phyloP scores from a whole-genome alignment of 2,797 vertebrate species.

The Paramormyrops hopkinsi region DNA sequence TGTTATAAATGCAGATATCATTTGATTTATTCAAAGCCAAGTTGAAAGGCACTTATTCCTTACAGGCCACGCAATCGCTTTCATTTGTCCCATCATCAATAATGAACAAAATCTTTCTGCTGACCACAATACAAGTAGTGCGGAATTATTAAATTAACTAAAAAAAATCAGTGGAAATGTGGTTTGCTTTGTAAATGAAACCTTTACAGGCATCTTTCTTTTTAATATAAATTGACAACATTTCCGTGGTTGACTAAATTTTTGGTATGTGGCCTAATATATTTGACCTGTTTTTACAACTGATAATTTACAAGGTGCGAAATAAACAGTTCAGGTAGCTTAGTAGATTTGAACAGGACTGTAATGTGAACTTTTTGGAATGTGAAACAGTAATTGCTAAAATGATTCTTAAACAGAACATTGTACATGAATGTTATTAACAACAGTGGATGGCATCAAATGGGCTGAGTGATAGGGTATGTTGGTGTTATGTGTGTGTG shows the following conservation, averaged over 20 bases:
- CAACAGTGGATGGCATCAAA: background rate
- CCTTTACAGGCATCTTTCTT: background rate
- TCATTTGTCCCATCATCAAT: background rate
- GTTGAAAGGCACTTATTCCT: background rate
- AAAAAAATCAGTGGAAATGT: background rate
- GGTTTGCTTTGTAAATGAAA: conserved; percentile 24
- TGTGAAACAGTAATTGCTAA: conserved; percentile 15
- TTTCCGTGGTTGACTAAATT: background rate
- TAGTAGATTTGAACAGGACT: conserved; percentile 9
- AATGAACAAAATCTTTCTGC: background rate
- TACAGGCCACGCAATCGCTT: background rate
- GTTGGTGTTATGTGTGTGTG: background rate
- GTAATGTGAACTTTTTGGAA: conserved; percentile 19
- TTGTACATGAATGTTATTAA: conserved; percentile 11
- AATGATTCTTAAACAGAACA: background rate
- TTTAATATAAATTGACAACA: background rate
- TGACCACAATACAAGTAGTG: background rate
- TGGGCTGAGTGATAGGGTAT: background rate
- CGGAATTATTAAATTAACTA: background rate
- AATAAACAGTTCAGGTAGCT: background rate
- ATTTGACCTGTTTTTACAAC: background rate
- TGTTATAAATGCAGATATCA: conserved; percentile 50
- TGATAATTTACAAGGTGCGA: conserved; percentile 10
- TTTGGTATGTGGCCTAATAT: background rate
- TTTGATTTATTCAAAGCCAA: background rate